Evolutionary conservation across 2,888 invertebrate genomes (phyloP).

Genomic region (Drosophila eohydei): DNA sequence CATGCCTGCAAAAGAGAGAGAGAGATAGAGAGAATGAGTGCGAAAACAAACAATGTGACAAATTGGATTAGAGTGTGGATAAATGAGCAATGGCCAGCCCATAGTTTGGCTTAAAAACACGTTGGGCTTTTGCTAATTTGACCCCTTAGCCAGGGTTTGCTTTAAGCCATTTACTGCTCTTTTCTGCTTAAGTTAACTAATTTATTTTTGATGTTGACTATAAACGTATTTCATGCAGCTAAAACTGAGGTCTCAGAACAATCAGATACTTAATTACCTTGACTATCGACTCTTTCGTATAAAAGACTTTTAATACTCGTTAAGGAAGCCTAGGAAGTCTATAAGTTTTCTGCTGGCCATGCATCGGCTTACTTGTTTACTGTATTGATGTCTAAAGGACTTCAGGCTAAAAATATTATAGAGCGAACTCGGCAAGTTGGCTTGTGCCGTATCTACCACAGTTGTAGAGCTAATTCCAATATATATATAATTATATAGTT

Average conservation of each 20-base stretch:
- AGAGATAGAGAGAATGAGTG: neutral
- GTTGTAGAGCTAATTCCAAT: too few species aligned
- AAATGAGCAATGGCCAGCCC: conserved; percentile 32
- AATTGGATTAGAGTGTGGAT: conserved; percentile 43
- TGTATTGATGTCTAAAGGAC: too few species aligned
- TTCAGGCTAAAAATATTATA: too few species aligned
- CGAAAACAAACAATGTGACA: conserved; percentile 36
- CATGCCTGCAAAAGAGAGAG: conserved; percentile 87
- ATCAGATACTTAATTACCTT: neutral
- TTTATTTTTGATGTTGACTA: neutral
- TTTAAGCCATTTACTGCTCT: neutral
- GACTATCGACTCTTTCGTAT: too few species aligned
- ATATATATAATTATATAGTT: too few species aligned
- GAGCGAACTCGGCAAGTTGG: too few species aligned
- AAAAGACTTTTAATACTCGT: neutral
- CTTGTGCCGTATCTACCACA: too few species aligned
- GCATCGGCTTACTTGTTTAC: too few species aligned
- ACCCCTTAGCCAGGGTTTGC: neutral
- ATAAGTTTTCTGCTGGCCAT: too few species aligned
- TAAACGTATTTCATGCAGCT: neutral
- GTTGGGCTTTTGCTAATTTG: conserved; percentile 16
- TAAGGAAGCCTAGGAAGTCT: neutral
- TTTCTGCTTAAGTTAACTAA: neutral
- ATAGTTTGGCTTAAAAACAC: conserved; percentile 41
- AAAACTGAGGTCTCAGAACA: neutral